These are phyloP conservation scores for Lycophotia porphyrea DNA, from an alignment of 2,888 invertebrate genomes.

Conservation along the genomic window DNA sequence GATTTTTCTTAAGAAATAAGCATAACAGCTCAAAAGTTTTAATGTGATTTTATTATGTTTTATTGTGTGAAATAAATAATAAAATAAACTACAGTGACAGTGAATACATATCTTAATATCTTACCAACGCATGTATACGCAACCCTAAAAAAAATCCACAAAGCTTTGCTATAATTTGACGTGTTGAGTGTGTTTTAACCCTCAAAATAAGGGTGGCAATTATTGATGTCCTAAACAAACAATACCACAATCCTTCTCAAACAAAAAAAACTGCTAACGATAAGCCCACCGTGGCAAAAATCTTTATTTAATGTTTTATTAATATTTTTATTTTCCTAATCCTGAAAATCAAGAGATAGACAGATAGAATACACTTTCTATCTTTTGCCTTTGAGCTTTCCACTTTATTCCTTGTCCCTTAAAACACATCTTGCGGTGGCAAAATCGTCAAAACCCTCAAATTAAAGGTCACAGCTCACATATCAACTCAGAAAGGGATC, in stretches of 20 bases:
- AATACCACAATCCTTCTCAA: slow-evolving; percentile 10
- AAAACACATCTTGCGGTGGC: no score
- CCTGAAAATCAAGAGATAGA: not conserved
- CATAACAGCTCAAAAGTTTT: not conserved
- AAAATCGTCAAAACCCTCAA: no score
- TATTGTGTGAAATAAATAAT: not conserved
- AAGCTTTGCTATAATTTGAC: not conserved
- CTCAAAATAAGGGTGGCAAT: slow-evolving; percentile 42
- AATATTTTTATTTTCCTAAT: not conserved
- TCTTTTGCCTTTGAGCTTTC: not conserved
- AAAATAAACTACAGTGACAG: not conserved
- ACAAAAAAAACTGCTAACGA: slow-evolving; percentile 38
- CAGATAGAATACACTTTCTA: not conserved
- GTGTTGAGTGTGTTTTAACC: slow-evolving; percentile 2
- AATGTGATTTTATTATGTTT: not conserved
- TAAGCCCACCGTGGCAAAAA: slow-evolving; percentile 7
- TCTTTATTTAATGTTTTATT: not conserved
- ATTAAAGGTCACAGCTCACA: no score
- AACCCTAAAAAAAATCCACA: slow-evolving; percentile 5
- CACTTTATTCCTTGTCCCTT: not conserved
- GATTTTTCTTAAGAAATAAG: not conserved
- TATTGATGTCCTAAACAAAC: slow-evolving; percentile 49
- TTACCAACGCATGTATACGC: not conserved
- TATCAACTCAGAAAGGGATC: no score
- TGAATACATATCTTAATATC: not conserved